Evolutionary conservation across 2,888 invertebrate species (phyloP), one percentile per base, ranked within the genome.

Genomic region (Panzeria rudis): DNA sequence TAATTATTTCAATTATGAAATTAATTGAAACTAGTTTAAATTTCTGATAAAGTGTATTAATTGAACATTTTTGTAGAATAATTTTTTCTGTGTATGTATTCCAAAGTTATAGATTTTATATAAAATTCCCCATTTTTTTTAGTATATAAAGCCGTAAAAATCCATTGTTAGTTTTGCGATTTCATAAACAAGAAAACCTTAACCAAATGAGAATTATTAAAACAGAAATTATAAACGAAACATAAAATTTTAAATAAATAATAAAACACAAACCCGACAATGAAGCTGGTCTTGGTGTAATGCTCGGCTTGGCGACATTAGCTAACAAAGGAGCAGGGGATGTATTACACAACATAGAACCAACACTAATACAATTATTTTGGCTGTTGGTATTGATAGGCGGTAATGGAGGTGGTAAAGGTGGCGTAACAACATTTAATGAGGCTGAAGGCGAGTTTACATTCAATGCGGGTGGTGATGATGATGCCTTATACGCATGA

Each of bases 231-330:
- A 38, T 9, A 69, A 50, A 50, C n/a, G 52, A 66, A 71, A 71
- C 13, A 17, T 56, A 64, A 61, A 38, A 47, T 76, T n/a, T 66
- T 1, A 62, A 62, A 75, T 50, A 81, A 80, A 72, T 23, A 29
- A 89, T 86, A 90, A 29, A 88, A 88, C 90, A 92, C 91, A 90
- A 92, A 92, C 92, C 90, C 89, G 90, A 90, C 91, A 92, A 91
- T 86, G 93, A 93, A 89, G 93, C 93, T 89, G 93, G 93, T 90
- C 93, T 90, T 88, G 93, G 92, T 88, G 92, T 90, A 86, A 93
- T 91, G 87, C 89, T 91, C 88, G 93, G 93, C 90, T 93, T 92
- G 86, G 89, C 87, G 66, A 85, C 72, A 82, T 72, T 81, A 76
- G 81, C 75, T 86, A 86, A 86, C 71, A 83, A 73, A 73, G 81